Evolutionary conservation across 2,113 vertebrate species (phyloP).

Genomic region (Anoura caudifer): DNA sequence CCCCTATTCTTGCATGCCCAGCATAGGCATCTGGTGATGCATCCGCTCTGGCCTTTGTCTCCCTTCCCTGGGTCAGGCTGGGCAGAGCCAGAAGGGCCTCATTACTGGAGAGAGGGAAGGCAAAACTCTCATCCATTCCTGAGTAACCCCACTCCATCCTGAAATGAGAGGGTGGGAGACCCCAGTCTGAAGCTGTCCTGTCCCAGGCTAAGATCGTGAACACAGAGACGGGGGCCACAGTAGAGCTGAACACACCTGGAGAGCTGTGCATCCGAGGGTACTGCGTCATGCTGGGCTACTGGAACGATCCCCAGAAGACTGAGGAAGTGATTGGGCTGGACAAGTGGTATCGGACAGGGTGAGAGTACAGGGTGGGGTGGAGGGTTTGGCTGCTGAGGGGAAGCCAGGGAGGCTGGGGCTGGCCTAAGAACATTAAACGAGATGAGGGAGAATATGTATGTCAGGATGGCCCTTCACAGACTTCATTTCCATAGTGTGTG

Average conservation of each 20-base stretch:
- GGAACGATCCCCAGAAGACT: constrained; percentile 86
- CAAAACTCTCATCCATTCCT: neutral
- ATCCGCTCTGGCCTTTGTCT: neutral
- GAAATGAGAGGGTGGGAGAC: neutral
- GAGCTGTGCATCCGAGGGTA: constrained; percentile 92
- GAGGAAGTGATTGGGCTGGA: constrained; percentile 82
- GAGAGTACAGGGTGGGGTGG: constrained; percentile 65
- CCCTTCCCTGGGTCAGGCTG: neutral
- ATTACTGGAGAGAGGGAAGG: neutral
- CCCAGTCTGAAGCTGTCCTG: neutral
- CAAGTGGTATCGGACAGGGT: constrained; percentile 96
- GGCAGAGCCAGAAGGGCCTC: neutral
- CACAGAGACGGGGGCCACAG: constrained; percentile 69
- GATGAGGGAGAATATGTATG: neutral
- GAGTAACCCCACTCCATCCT: neutral
- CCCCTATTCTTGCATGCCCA: neutral
- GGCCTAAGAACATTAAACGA: neutral
- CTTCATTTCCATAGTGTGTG: neutral
- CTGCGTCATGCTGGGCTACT: constrained; percentile 95
- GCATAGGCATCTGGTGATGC: neutral
- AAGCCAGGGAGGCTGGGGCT: neutral
- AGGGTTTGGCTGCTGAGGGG: neutral
- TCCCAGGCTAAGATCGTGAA: constrained; percentile 90
- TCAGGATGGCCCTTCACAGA: neutral
- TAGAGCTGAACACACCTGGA: constrained; percentile 84